Percentiles rank a stretch among this genome's conserved stretches.
Evolutionary conservation across 2,888 invertebrate genomes (phyloP).

Genomic region (Drosophila melanosoma): DNA sequence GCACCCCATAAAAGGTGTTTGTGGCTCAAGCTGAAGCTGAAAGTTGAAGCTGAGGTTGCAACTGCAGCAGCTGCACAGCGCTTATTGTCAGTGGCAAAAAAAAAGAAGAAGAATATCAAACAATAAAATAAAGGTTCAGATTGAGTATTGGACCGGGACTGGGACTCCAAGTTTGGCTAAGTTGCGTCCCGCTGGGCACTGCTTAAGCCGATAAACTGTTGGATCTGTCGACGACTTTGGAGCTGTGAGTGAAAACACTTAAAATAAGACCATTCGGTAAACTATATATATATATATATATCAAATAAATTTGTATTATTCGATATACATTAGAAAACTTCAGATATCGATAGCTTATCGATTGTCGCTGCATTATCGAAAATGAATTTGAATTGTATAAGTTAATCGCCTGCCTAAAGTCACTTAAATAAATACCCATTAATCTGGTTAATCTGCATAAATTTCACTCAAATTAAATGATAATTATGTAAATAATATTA

Average conservation of each 20-base stretch:
- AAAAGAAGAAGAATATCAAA: neutral
- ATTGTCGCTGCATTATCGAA: neutral
- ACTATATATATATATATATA: too few relatives aligned
- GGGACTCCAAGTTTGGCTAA: slow-evolving; percentile 4
- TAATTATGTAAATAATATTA: neutral
- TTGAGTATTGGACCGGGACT: slow-evolving; percentile 17
- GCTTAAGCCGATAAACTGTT: slow-evolving; percentile 54
- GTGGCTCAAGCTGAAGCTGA: slow-evolving; percentile 26
- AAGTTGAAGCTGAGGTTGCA: slow-evolving; percentile 19
- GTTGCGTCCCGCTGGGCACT: slow-evolving; percentile 48
- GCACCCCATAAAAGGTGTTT: slow-evolving; percentile 73
- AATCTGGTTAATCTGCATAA: neutral
- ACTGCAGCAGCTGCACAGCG: slow-evolving; percentile 59
- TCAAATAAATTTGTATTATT: neutral
- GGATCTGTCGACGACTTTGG: slow-evolving; percentile 16
- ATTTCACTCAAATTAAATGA: neutral
- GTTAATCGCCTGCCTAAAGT: too few relatives aligned
- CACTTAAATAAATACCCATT: neutral
- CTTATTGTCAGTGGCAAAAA: slow-evolving; percentile 60
- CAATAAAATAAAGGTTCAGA: slow-evolving; percentile 13
- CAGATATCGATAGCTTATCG: neutral
- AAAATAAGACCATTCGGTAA: neutral
- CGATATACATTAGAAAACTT: too few relatives aligned
- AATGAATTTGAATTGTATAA: neutral
- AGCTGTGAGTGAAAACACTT: slow-evolving; percentile 6